These are phyloP conservation scores for Lithobius niger DNA, from an alignment of 1,140 invertebrate genomes.

Conservation along the genomic window DNA sequence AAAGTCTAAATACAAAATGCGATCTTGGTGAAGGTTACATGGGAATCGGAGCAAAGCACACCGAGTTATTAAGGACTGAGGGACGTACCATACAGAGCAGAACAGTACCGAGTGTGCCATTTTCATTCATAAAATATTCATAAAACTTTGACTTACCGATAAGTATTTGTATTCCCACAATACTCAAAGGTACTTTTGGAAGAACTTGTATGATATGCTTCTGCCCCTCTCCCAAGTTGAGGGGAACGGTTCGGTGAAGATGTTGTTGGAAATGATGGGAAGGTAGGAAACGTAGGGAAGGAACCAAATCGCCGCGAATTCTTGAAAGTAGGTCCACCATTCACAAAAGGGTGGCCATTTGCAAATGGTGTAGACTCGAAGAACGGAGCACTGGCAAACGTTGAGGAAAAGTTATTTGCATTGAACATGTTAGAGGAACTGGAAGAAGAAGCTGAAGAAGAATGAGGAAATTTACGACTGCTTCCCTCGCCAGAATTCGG, in stretches of 20 bases:
- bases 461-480: background rate
- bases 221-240: background rate
- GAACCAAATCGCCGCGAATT: background rate
- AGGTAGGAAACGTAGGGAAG: background rate
- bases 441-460: background rate
- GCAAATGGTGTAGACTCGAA: background rate
- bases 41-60: no score
- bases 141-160: background rate
- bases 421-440: background rate
- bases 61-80: no score
- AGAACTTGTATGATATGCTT: background rate
- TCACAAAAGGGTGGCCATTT: background rate
- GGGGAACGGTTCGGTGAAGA: background rate
- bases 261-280: background rate
- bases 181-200: conserved; percentile 1
- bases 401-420: background rate
- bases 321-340: background rate
- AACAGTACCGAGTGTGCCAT: no score
- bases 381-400: background rate
- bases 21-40: no score
- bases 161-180: background rate
- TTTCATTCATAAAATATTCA: no score
- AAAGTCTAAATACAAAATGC: no score
- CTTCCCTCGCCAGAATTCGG: no score
- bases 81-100: no score